Evolutionary conservation across 2,113 vertebrate genomes (phyloP), one percentile per base, ranked within the genome.

Genomic region (Apistogramma diplotaenia): DNA sequence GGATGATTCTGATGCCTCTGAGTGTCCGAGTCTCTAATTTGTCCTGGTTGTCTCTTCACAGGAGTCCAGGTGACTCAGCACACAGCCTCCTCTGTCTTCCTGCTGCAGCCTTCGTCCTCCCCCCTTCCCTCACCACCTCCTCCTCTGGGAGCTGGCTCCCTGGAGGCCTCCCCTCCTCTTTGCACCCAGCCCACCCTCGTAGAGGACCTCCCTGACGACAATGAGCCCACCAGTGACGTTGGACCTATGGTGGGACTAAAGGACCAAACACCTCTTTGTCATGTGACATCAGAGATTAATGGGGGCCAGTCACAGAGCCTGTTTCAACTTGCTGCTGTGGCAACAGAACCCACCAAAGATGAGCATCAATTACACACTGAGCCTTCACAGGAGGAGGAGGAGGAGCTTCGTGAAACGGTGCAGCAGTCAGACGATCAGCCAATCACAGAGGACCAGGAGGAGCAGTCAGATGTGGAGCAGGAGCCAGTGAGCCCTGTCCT

Each of bases 401-500:
- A 73, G 35, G 61, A 56, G 40, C 23, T 11, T 53, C 10, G 54
- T 29, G 57, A 72, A 54, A 49, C 2, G 1, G 74, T 49, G 15
- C 71, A 46, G 49, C 76, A 3, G 0, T 27, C 31, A 4, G 10
- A 0, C 0, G 0, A 37, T 19, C 82, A 74, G 51, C 82, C 78
- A 81, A 54, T 79, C 8, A 77, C 10, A 21, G 78, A 78, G 35
- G n/a, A 19, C 15, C 58, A 37, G 35, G 35, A 82, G 2, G 27
- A 15, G 3, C 78, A 74, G 11, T 84, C 72, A 0, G 84, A 91
- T 6, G 29, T 19, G 7, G 85, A 83, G 23, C 70, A 73, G 21
- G 79, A 77, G 18, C 74, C 56, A 0, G 37, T 86, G 35, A 92
- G 91, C 55, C 85, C 87, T 0, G 86, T 89, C 31, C 31, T 92